A percentile compares a stretch with the other conserved stretches of the same genome.
These are phyloP conservation scores for Trinorchestia longiramus DNA, from an alignment of 1,140 invertebrate species.

Conservation along the genomic window DNA sequence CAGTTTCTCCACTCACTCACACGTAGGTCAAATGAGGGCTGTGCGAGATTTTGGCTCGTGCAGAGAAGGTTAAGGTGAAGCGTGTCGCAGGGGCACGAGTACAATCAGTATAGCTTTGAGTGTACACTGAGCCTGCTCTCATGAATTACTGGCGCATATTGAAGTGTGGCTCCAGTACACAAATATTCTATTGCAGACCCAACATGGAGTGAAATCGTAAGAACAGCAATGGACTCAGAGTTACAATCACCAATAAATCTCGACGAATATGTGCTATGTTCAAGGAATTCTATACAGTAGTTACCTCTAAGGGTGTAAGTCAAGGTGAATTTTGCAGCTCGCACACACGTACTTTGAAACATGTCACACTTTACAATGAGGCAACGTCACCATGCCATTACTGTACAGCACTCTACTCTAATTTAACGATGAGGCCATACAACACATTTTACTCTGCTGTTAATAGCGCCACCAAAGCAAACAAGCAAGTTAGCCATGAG, in stretches of 20 bases:
- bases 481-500: neutral
- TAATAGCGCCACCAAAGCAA: neutral
- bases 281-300: neutral
- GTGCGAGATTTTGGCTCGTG: neutral
- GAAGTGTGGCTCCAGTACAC: neutral
- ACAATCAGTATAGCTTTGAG: neutral
- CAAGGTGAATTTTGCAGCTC: neutral
- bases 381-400: neutral
- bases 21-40: constrained; percentile 12
- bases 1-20: neutral
- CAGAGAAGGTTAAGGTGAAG: constrained; percentile 19
- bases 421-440: neutral
- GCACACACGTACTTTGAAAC: neutral
- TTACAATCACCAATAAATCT: neutral
- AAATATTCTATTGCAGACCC: neutral
- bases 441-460: neutral
- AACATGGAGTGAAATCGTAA: constrained; percentile 19
- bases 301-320: neutral
- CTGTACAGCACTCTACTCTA: neutral
- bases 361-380: neutral
- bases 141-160: neutral
- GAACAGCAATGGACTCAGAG: neutral
- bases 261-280: neutral
- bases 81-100: neutral
- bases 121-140: neutral